Percentiles rank a stretch among this genome's conserved stretches.
phyloP scores from a whole-genome alignment of 2,797 vertebrate genomes.

The Vultur gryphus region DNA sequence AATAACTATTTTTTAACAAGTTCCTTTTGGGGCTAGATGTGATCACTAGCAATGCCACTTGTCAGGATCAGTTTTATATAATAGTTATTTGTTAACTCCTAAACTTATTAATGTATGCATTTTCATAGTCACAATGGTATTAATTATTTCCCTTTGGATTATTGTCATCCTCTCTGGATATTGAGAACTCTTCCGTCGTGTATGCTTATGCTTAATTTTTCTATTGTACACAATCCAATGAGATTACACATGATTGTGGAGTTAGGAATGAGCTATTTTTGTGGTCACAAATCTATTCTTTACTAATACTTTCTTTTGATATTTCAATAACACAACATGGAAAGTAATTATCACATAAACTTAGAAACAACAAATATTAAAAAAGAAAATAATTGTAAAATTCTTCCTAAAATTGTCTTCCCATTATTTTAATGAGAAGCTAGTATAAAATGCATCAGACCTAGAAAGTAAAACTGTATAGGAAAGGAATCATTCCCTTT shows the following conservation, averaged over 20 bases:
- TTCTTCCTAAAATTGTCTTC: background rate
- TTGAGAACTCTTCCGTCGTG: background rate
- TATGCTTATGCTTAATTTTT: background rate
- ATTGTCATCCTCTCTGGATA: background rate
- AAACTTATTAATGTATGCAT: background rate
- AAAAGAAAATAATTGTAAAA: background rate
- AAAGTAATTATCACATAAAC: background rate
- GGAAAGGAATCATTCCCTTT: background rate
- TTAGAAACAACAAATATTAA: background rate
- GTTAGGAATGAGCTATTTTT: background rate
- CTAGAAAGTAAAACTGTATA: background rate
- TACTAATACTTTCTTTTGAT: background rate
- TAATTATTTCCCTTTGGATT: background rate
- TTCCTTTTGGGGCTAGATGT: background rate
- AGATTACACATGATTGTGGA: background rate
- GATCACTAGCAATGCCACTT: background rate
- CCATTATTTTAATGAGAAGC: background rate
- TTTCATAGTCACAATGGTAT: background rate
- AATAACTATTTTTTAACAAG: background rate
- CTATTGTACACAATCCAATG: background rate
- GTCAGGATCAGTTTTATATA: background rate
- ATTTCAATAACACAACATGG: background rate
- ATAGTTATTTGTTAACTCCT: background rate
- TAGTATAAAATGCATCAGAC: background rate
- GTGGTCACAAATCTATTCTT: background rate